Base-by-base conservation (phyloP, 2,888 invertebrate genomes). In the Leptopilina drosophilae region DNA sequence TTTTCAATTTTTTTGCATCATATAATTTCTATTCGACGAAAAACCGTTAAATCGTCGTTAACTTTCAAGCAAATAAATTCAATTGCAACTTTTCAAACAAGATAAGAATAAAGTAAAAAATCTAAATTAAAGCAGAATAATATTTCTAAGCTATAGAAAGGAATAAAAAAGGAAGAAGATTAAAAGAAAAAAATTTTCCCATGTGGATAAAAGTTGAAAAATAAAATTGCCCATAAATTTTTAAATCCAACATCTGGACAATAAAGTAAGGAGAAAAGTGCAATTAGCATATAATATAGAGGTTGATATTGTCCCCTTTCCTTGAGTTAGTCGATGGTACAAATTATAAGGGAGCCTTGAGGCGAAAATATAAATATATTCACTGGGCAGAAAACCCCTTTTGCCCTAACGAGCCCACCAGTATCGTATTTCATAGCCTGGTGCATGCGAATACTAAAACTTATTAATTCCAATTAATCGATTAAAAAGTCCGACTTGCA, bases 391-490 rank as follows among this genome's bases (percentile, higher is more conserved):
- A 88, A 88, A 89, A 88, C 86, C 87, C 86, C 33, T 33, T 85
- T 84, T 84, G 85, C 85, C 86, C 88, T 87, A 87, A 87, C 85
- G 87, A 87, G 87, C 85, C 78, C 76, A 78, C 84, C 86, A 83
- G 88, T 88, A 89, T 90, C 89, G 89, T 89, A 89, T 90, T 90
- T 90, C 89, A 89, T 87, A 88, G 87, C 83, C 87, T 87, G 88
- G 87, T 89, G 88, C 87, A 88, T 89, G 88, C 88, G 89, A 88
- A 88, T 49, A 49, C 9, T 49, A 88, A 87, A 90, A 89, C 89
- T 90, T 89, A 90, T 89, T 90, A 90, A 90, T 90, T 90, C 88
- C 88, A 89, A 89, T 89, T 88, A 88, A 89, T 88, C 86, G 87
- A 86, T 87, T 89, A 87, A 49, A 42, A 87, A 88, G 87, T 88